phyloP scores from a whole-genome alignment of 1,140 invertebrate species.

The Ceratosolen solmsi region DNA sequence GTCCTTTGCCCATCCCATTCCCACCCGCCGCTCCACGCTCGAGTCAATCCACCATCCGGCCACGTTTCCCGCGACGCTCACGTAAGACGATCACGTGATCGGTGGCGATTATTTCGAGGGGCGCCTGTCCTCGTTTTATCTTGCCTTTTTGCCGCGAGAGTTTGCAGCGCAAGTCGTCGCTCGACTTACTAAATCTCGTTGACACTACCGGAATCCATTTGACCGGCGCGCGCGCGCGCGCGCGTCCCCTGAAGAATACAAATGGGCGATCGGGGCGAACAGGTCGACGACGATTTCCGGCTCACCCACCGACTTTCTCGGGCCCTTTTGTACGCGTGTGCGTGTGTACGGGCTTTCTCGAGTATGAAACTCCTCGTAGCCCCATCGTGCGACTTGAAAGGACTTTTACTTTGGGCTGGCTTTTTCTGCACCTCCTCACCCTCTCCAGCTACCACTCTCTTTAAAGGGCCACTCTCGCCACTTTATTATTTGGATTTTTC shows the following conservation, averaged over 20 bases:
- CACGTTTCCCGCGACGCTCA: background rate
- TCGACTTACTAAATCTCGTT: constrained; percentile 52
- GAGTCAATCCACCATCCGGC: background rate
- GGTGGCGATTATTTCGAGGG: constrained; percentile 5
- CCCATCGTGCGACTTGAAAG: background rate
- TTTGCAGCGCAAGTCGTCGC: constrained; percentile 11
- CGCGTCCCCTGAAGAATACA: constrained; percentile 28
- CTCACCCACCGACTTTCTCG: background rate
- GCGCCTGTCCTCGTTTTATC: background rate
- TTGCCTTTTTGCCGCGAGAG: background rate
- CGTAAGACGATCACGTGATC: constrained; percentile 47
- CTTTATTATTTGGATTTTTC: background rate
- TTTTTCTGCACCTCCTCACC: background rate
- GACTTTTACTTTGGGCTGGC: background rate
- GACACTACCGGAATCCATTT: constrained; percentile 46
- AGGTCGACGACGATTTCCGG: background rate
- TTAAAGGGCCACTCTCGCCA: background rate
- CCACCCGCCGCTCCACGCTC: too few relatives aligned
- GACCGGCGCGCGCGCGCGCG: constrained; percentile 14
- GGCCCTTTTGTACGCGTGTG: too few relatives aligned
- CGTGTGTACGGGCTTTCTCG: background rate
- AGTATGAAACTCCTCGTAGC: background rate
- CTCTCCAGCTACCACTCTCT: background rate
- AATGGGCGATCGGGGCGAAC: constrained; percentile 21
- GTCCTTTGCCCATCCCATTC: too few relatives aligned